Conservation (phyloP, 2,888 invertebrate species). For the Charanyca ferruginea region DNA sequence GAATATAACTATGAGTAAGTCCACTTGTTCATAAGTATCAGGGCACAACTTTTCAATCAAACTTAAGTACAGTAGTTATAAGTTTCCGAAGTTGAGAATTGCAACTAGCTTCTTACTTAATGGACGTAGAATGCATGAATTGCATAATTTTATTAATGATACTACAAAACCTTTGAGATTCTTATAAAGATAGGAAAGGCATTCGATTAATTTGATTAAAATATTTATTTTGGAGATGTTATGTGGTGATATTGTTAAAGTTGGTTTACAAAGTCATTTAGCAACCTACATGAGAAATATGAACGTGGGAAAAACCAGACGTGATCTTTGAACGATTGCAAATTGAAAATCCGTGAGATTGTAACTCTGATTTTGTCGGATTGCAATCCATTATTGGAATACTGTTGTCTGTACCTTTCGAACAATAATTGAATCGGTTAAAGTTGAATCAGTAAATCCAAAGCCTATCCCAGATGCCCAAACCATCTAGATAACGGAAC, state of each 20-base stretch:
- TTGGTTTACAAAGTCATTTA: slow-evolving; percentile 12
- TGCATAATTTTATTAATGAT: slow-evolving; percentile 61
- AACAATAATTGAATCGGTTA: neutral
- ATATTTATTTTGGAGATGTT: slow-evolving; percentile 19
- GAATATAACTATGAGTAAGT: slow-evolving; percentile 38
- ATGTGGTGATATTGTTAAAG: slow-evolving; percentile 25
- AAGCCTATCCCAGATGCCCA: neutral
- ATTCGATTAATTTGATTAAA: slow-evolving; percentile 34
- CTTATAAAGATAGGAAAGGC: slow-evolving; percentile 25
- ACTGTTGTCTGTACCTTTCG: slow-evolving; percentile 3
- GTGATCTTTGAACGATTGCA: slow-evolving; percentile 47
- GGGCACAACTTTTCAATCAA: slow-evolving; percentile 71
- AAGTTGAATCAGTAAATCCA: neutral
- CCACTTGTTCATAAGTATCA: slow-evolving; percentile 59
- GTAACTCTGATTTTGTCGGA: slow-evolving; percentile 24
- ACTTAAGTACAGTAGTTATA: slow-evolving; percentile 72
- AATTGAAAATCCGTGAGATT: slow-evolving; percentile 54
- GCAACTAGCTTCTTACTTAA: slow-evolving; percentile 73
- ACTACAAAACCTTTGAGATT: slow-evolving; percentile 30
- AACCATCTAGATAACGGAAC: neutral
- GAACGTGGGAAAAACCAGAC: slow-evolving; percentile 52
- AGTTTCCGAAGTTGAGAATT: slow-evolving; percentile 70
- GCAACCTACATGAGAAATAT: slow-evolving; percentile 38
- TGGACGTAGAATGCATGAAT: slow-evolving; percentile 68
- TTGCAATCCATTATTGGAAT: slow-evolving; percentile 26